Percentiles rank a stretch among this genome's conserved stretches.
Conservation (phyloP, 2,888 invertebrate species). For the Tipula confusa region DNA sequence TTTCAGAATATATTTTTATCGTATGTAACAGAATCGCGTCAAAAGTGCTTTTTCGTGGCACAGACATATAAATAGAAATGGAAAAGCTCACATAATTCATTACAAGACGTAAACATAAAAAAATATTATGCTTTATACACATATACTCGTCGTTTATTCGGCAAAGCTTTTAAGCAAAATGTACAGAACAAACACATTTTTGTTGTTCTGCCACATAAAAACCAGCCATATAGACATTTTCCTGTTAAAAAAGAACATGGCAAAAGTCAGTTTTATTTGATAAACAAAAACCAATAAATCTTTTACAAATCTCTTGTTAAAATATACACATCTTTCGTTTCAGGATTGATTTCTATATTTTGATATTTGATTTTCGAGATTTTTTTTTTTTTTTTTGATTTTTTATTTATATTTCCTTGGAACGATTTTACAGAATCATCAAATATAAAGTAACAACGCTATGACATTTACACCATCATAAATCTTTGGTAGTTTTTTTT, state of each 20-base stretch:
- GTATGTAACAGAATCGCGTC: background rate
- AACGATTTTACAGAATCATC: conserved; percentile 9
- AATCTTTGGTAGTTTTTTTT: background rate
- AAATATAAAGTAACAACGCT: conserved; percentile 16
- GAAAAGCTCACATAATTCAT: background rate
- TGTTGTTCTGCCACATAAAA: background rate
- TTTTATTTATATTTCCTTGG: background rate
- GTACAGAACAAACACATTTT: conserved; percentile 3
- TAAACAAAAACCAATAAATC: conserved; percentile 16
- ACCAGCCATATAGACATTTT: background rate
- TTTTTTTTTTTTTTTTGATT: background rate
- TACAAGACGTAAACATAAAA: background rate
- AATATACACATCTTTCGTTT: conserved; percentile 20
- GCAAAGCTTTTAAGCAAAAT: conserved; percentile 5
- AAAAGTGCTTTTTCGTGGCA: background rate
- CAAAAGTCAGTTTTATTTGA: conserved; percentile 20
- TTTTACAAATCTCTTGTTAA: background rate
- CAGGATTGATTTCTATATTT: conserved; percentile 20
- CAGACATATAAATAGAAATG: background rate
- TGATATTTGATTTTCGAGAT: background rate
- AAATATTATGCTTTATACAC: background rate
- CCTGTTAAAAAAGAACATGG: background rate
- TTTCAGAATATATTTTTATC: background rate
- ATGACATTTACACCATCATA: conserved; percentile 25
- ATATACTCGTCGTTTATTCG: background rate